Conservation (phyloP, 2,888 invertebrate species). For the Tenthredo scrophulariae region DNA sequence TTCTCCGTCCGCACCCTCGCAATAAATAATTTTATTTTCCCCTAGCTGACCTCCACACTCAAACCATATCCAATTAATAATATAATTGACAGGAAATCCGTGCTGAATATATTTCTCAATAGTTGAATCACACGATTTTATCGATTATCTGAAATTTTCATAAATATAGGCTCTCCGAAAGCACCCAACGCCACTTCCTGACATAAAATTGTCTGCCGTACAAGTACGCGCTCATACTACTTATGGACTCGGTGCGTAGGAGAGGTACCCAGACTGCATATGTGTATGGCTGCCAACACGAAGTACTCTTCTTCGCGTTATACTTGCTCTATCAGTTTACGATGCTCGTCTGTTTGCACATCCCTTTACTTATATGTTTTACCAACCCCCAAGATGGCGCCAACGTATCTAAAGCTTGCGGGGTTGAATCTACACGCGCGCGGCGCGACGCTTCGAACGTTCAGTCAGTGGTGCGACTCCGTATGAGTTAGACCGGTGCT, state of each 20-base stretch:
- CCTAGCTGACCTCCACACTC: background rate
- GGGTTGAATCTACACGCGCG: slow-evolving; percentile 51
- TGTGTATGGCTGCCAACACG: background rate
- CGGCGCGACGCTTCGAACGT: slow-evolving; percentile 54
- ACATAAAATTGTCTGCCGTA: background rate
- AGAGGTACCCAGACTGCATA: background rate
- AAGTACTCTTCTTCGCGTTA: slow-evolving; percentile 34
- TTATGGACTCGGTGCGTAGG: background rate
- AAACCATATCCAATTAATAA: background rate
- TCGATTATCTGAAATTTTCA: background rate
- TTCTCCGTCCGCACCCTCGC: background rate
- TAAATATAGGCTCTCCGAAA: background rate
- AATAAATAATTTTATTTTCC: background rate
- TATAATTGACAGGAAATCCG: background rate
- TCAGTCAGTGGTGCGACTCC: slow-evolving; percentile 76
- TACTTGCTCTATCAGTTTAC: slow-evolving; percentile 33
- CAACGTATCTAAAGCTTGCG: slow-evolving; percentile 35
- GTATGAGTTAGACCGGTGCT: slow-evolving; percentile 70
- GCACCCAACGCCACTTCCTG: background rate
- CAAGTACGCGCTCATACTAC: background rate
- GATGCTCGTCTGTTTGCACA: slow-evolving; percentile 9
- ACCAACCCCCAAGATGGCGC: slow-evolving; percentile 50
- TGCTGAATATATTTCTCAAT: background rate
- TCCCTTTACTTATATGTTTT: slow-evolving; percentile 40
- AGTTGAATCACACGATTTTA: background rate